Percentiles rank a stretch among this genome's conserved stretches.
Conservation (phyloP, 2,888 invertebrate genomes). For the Drosophila leonis region DNA sequence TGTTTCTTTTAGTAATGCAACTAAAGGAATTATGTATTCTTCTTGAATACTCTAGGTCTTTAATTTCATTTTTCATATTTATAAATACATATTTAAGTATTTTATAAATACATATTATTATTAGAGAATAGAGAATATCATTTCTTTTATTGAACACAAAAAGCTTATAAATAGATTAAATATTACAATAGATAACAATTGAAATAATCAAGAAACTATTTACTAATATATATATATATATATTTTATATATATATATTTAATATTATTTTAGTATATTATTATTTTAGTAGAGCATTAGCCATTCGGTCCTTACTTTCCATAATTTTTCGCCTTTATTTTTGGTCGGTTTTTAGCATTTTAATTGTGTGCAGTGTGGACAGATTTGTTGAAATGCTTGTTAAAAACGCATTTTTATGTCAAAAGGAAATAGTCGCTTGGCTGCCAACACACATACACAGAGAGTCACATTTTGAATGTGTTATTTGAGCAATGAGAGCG, state of each 20-base stretch:
- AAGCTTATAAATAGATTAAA: no score
- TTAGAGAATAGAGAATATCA: no score
- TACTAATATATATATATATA: no score
- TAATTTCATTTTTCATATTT: no score
- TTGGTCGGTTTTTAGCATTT: slow-evolving; percentile 65
- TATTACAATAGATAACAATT: no score
- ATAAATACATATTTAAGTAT: no score
- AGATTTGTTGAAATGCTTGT: slow-evolving; percentile 79
- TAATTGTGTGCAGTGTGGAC: slow-evolving; percentile 71
- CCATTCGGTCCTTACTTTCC: not conserved
- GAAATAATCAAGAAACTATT: no score
- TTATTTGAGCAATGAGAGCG: slow-evolving; percentile 69
- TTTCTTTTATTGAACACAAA: no score
- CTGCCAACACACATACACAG: slow-evolving; percentile 11
- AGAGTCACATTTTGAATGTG: slow-evolving; percentile 51
- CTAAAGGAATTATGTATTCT: not conserved
- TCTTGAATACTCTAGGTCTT: not conserved
- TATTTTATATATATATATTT: not conserved
- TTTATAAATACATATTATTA: no score
- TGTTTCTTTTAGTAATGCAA: not conserved
- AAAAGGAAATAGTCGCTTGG: slow-evolving; percentile 56
- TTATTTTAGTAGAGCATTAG: no score
- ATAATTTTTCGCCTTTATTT: not conserved
- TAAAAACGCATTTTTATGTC: slow-evolving; percentile 75
- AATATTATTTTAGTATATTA: not conserved